Percentiles rank a stretch among this genome's conserved stretches.
Conservation (phyloP, 2,113 vertebrate species). For the Acanthochromis polyacanthus region DNA sequence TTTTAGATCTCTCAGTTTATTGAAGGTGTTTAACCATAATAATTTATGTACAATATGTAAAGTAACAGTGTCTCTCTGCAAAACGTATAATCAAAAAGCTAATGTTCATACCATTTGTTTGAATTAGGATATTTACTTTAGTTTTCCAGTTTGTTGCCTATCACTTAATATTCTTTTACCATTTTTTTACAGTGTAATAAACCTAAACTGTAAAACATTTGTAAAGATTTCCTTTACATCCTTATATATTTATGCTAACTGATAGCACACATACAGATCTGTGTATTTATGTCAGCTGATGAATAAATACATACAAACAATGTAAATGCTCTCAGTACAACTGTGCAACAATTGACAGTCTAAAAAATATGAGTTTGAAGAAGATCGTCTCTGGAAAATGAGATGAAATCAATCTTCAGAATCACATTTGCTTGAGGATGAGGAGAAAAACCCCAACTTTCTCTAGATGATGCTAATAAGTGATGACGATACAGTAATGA, state of each 20-base stretch:
- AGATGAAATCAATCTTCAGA: slow-evolving; percentile 15
- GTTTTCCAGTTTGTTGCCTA: too few relatives aligned
- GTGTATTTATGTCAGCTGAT: background rate
- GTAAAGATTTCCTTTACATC: background rate
- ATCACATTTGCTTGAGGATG: background rate
- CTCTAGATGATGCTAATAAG: slow-evolving; percentile 29
- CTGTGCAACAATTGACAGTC: background rate
- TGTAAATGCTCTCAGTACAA: background rate
- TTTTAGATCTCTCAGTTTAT: too few relatives aligned
- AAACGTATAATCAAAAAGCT: too few relatives aligned
- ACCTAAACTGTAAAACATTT: background rate
- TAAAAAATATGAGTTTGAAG: background rate
- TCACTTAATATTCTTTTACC: too few relatives aligned
- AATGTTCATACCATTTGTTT: too few relatives aligned
- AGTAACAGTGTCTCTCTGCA: too few relatives aligned
- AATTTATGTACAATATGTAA: too few relatives aligned
- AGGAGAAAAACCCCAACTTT: background rate
- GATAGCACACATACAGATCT: background rate
- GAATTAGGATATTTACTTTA: too few relatives aligned
- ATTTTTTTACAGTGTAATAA: too few relatives aligned
- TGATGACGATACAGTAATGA: slow-evolving; percentile 48
- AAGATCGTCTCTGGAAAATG: background rate
- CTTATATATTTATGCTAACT: too few relatives aligned
- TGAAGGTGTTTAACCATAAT: too few relatives aligned
- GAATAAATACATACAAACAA: background rate